A percentile compares a stretch with the other conserved stretches of the same genome.
These are phyloP conservation scores for Caenorhabditis inopinata DNA, from an alignment of 1,140 invertebrate genomes.

Conservation along the genomic window DNA sequence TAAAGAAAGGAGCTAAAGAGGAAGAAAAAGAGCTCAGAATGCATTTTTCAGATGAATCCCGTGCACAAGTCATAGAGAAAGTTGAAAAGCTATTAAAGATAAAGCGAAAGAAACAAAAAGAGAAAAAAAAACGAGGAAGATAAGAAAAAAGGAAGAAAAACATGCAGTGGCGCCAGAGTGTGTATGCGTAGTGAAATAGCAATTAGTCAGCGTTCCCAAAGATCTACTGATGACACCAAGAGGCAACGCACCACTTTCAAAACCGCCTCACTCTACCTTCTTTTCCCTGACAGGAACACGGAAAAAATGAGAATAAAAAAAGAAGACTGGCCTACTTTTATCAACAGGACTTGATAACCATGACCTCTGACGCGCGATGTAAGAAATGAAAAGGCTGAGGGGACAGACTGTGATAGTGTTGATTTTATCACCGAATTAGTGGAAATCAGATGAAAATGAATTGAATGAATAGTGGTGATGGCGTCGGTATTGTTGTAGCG, in stretches of 20 bases:
- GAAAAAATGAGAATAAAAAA: neutral
- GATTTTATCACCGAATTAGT: conserved; percentile 22
- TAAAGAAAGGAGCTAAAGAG: neutral
- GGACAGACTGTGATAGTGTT: neutral
- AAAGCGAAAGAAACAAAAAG: neutral
- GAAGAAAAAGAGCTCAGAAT: neutral
- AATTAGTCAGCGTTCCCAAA: conserved; percentile 32
- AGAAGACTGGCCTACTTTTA: conserved; percentile 7
- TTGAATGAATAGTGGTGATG: neutral
- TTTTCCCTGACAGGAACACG: neutral
- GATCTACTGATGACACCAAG: conserved; percentile 22
- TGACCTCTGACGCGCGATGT: neutral
- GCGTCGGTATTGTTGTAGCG: neutral
- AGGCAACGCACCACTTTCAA: neutral
- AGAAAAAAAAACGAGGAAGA: neutral
- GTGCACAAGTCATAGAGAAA: neutral
- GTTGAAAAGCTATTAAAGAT: neutral
- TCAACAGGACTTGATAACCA: conserved; percentile 8
- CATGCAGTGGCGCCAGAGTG: neutral
- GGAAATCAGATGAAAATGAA: conserved; percentile 3
- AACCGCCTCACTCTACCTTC: neutral
- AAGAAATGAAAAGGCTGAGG: neutral
- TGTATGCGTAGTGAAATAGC: conserved; percentile 12
- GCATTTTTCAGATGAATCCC: conserved; percentile 20
- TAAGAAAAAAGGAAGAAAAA: neutral